Evolutionary conservation across 2,113 vertebrate species (phyloP).

Genomic region (Agelaius tricolor): DNA sequence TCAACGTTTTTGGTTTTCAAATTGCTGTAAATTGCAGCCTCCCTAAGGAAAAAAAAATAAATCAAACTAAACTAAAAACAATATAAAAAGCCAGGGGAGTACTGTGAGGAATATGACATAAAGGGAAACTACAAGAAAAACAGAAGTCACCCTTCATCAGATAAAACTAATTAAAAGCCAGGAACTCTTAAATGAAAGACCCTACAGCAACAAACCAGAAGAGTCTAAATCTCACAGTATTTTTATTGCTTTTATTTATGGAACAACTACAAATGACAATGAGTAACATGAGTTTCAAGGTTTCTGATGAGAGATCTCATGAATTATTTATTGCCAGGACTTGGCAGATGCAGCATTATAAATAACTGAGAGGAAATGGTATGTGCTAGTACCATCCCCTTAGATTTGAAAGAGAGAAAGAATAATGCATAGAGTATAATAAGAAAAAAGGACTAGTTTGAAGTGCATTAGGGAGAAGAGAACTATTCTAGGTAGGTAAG

Average conservation of each 20-base stretch:
- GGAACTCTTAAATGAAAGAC: background rate
- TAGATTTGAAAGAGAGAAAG: background rate
- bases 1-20: background rate
- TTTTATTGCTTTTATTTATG: background rate
- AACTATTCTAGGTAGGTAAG: background rate
- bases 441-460: background rate
- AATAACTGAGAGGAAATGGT: background rate
- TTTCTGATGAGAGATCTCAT: background rate
- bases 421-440: background rate
- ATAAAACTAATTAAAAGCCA: background rate
- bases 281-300: background rate
- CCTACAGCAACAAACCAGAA: background rate
- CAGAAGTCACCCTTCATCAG: background rate
- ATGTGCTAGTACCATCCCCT: background rate
- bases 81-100: background rate
- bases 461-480: background rate
- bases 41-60: background rate
- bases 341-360: background rate
- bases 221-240: background rate
- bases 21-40: background rate
- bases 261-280: background rate
- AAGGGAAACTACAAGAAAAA: background rate
- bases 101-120: background rate
- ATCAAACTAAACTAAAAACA: background rate
- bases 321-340: background rate